Conservation (phyloP, 2,797 vertebrate genomes). For the Crocodylus rhombifer region DNA sequence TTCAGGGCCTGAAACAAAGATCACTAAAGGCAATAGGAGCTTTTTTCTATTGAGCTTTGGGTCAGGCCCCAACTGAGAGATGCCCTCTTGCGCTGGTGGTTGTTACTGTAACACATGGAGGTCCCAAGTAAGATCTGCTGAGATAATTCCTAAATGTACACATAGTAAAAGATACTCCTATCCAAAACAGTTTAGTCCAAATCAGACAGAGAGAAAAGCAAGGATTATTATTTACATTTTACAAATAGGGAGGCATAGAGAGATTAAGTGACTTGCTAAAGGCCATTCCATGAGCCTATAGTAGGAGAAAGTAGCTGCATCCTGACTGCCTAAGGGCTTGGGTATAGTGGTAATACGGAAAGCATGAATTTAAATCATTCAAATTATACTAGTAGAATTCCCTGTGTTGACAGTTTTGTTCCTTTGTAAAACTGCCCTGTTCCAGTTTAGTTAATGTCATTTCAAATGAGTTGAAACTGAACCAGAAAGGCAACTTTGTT, state of each 20-base stretch:
- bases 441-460: not conserved
- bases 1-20: not conserved
- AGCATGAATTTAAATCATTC: no score
- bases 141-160: not conserved
- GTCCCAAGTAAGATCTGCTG: not conserved
- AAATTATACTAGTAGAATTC: not conserved
- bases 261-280: not conserved
- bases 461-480: not conserved
- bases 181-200: not conserved
- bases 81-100: not conserved
- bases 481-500: not conserved
- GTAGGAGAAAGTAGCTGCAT: not conserved
- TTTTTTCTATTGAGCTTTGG: not conserved
- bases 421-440: not conserved
- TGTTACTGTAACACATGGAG: not conserved
- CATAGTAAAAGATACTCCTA: not conserved
- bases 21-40: not conserved
- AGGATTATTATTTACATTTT: not conserved
- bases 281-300: not conserved
- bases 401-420: no score
- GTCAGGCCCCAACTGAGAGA: not conserved
- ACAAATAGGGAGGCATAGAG: not conserved
- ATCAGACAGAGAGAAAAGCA: not conserved
- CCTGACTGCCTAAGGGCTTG: not conserved
- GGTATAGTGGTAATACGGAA: no score